Evolutionary conservation across 2,113 vertebrate species (phyloP).

Genomic region (Muntiacus muntjak): DNA sequence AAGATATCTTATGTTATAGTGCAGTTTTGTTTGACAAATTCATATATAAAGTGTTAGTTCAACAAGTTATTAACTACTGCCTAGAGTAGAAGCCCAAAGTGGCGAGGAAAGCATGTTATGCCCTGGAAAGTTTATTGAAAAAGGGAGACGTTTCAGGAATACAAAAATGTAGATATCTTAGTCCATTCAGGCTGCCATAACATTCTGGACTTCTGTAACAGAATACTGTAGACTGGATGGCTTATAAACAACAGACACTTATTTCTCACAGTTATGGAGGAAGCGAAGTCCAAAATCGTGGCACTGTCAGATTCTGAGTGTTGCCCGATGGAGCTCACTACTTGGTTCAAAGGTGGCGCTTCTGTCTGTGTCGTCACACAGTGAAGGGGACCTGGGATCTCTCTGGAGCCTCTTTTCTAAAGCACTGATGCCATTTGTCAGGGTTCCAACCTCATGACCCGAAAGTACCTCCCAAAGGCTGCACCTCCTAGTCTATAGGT

Average conservation of each 20-base stretch:
- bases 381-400: neutral
- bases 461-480: neutral
- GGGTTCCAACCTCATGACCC: neutral
- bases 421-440: neutral
- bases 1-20: neutral
- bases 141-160: neutral
- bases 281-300: neutral
- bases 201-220: neutral
- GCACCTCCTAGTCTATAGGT: neutral
- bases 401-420: neutral
- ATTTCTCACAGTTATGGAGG: neutral
- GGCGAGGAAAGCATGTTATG: neutral
- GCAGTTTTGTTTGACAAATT: neutral
- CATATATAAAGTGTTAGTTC: neutral
- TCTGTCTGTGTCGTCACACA: neutral
- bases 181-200: neutral
- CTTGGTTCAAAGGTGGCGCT: neutral
- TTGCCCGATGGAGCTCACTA: neutral
- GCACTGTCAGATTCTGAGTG: neutral
- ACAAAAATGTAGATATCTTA: neutral
- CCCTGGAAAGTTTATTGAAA: neutral
- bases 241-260: neutral
- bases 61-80: neutral
- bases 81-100: neutral
- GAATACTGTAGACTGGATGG: neutral